Evolutionary conservation across 2,113 vertebrate genomes (phyloP), one percentile per base, ranked within the genome.

Genomic region (Pseudonaja textilis): DNA sequence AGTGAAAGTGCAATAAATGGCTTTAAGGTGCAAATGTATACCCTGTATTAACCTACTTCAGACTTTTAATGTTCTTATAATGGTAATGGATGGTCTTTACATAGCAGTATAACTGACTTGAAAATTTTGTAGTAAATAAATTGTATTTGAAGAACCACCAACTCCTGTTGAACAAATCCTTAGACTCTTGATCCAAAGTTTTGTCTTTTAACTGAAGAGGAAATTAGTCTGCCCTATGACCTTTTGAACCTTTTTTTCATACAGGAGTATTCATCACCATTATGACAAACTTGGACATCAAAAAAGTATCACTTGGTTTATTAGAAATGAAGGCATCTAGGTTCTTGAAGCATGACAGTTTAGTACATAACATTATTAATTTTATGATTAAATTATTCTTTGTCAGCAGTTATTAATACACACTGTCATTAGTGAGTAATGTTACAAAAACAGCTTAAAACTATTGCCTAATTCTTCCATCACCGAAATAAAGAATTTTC

Each of bases 351-450:
- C 86, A 92, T 26, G 14, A 23, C 57, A 61, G 91, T 22, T 91
- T 25, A 26, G 85, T 26, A n/a, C 39, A 52, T 87, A 61, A 16
- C 5, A 52, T 64, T 87, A 52, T 88, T 87, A 61, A 16, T 47
- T 91, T 88, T 92, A 23, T 87, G 85, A 91, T 50, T 87, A 87
- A 22, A n/a, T 42, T 87, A 29, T 52, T 88, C 45, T 92, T 64
- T 87, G 23, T 87, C 20, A 87, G 45, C 45, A 52, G 29, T 87
- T 85, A 88, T 47, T 52, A 52, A 88, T 87, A 34, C 14, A 86
- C 11, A 88, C 61, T 88, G 85, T 20, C 26, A 64, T 88, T 42
- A 61, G 29, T 88, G 56, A 64, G 45, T 91, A 61, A 59, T 91
- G 5, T 61, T 50, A 34, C 29, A 74, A 11, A 34, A 22, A 29